These are phyloP conservation scores for Arvicanthis niloticus DNA, from an alignment of 2,113 vertebrate species.

Conservation along the genomic window DNA sequence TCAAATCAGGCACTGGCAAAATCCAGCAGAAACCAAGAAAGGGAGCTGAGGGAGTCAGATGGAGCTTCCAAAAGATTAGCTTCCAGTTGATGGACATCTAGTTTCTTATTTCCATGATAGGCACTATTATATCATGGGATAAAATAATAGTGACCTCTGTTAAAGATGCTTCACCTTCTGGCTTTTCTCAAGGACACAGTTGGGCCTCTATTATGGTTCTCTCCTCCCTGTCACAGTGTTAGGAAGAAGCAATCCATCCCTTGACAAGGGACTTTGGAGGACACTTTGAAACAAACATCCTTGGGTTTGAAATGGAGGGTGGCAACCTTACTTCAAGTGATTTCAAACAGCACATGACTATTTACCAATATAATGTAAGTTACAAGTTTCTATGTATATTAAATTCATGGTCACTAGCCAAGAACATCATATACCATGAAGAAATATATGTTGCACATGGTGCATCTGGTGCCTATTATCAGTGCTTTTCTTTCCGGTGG, in stretches of 20 bases:
- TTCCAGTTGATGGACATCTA: not conserved
- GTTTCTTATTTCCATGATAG: not conserved
- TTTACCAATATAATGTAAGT: not conserved
- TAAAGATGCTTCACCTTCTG: not conserved
- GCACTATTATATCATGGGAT: not conserved
- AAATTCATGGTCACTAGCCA: not conserved
- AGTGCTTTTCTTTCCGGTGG: not conserved
- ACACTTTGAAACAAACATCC: not conserved
- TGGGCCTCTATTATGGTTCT: not conserved
- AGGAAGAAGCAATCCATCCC: not conserved
- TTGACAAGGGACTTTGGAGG: not conserved
- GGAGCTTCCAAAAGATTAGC: not conserved
- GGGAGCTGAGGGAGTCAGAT: not conserved
- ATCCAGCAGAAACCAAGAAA: not conserved
- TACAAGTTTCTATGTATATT: not conserved
- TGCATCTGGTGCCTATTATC: not conserved
- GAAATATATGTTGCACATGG: not conserved
- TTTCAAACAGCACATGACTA: not conserved
- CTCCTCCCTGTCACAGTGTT: not conserved
- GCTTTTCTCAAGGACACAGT: not conserved
- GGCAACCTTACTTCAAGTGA: not conserved
- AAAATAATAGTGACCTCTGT: not conserved
- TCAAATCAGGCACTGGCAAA: not conserved
- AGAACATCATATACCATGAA: not conserved
- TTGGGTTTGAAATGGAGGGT: not conserved